Evolutionary conservation across 2,888 invertebrate species (phyloP), one percentile per base, ranked within the genome.

Genomic region (Coenonympha arcania): DNA sequence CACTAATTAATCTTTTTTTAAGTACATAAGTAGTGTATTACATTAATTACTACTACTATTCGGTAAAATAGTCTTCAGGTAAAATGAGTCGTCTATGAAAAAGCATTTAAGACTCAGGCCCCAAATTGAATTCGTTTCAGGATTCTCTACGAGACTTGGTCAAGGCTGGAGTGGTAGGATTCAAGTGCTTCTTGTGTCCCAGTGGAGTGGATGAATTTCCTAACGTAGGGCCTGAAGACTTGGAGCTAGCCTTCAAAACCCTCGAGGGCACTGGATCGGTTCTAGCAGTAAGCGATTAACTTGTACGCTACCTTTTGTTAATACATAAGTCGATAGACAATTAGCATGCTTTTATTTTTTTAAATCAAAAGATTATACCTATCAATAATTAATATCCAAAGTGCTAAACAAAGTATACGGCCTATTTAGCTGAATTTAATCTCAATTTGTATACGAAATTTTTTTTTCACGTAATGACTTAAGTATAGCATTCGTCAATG

Each of bases 171-270:
- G 92, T 92, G 0, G 89, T 92, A 22, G 93, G 93, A 1, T 90
- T 93, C 60, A 92, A 93, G 75, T 92, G 92, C 66, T 92, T 92
- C 54, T 76, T 93, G 2, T 89, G 90, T 59, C 89, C 90, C 0
- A 90, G 90, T 52, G 91, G 92, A 1, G 87, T 91, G 0, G 90
- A 91, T 0, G 92, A 92, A 68, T 93, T 93, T 65, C 89, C 89
- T 0, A 85, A 89, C 52, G 89, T 92, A 0, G 80, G 73, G 9
- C 73, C 79, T 46, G 62, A 80, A 9, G 89, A 92, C 53, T 78
- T 92, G 24, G 83, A 88, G 54, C 75, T 79, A 37, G 89, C 91
- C 1, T 81, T 92, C 36, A 62, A 76, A 4, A 87, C 88, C 47
- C 75, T 93, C 2, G 82, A 89, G 59, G 88, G 88, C 39, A 88